Conservation (phyloP, 2,113 vertebrate species). For the Polyodon spathula region DNA sequence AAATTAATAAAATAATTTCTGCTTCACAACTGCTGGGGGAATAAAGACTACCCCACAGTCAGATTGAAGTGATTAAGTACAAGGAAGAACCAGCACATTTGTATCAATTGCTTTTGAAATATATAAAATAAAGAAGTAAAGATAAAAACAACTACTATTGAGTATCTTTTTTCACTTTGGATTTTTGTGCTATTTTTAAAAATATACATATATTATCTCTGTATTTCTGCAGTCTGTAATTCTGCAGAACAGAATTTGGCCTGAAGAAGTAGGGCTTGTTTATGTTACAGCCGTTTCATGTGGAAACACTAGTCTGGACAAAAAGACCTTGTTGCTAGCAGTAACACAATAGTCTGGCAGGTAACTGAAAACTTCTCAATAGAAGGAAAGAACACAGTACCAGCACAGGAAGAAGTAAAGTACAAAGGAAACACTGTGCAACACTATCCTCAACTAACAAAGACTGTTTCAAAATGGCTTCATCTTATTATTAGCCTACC, state of each 20-base stretch:
- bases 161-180: too few relatives aligned
- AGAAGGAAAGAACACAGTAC: conserved; percentile 48
- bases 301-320: conserved; percentile 7
- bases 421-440: conserved; percentile 46
- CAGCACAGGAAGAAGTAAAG: conserved; percentile 36
- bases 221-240: background rate
- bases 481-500: too few relatives aligned
- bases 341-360: conserved; percentile 49
- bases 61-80: too few relatives aligned
- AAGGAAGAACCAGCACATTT: too few relatives aligned
- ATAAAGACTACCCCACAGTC: too few relatives aligned
- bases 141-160: too few relatives aligned
- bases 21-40: too few relatives aligned
- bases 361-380: conserved; percentile 54
- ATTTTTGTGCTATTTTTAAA: background rate
- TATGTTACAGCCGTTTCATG: background rate
- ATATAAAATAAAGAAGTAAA: too few relatives aligned
- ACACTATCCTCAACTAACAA: conserved; percentile 1
- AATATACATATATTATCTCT: background rate
- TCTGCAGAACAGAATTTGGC: background rate
- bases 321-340: conserved; percentile 25
- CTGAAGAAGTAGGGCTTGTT: background rate
- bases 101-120: too few relatives aligned
- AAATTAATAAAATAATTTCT: too few relatives aligned
- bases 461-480: conserved; percentile 4